Evolutionary conservation across 2,113 vertebrate genomes (phyloP).

Genomic region (Benitochromis conjunctus): DNA sequence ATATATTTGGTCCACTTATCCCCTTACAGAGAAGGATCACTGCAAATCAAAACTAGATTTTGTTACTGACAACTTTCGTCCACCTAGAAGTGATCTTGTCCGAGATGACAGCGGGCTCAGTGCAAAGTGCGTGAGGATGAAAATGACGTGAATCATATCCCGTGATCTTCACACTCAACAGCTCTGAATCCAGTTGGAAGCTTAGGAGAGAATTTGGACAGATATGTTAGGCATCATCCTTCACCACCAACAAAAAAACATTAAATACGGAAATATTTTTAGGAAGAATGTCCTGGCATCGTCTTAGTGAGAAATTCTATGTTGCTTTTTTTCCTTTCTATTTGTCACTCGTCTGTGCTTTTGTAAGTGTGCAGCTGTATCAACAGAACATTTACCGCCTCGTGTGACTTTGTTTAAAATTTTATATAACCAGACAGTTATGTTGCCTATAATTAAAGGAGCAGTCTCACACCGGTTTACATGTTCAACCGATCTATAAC

Average conservation of each 20-base stretch:
- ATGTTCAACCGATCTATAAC: not conserved
- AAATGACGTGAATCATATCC: not conserved
- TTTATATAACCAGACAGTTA: not conserved
- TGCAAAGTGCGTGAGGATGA: not conserved
- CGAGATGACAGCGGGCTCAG: not conserved
- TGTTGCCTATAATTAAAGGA: not conserved
- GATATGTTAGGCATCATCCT: not conserved
- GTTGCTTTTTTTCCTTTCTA: not conserved
- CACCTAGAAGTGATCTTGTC: not conserved
- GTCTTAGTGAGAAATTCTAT: not conserved
- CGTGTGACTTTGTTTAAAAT: not conserved
- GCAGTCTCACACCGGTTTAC: not conserved
- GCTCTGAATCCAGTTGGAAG: not conserved
- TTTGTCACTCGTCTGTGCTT: not conserved
- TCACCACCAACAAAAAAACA: not conserved
- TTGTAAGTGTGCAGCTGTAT: not conserved
- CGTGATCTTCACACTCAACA: not conserved
- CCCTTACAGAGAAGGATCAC: not conserved
- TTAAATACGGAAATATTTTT: not conserved
- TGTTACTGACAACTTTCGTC: accelerated
- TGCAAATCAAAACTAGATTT: not conserved
- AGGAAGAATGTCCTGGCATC: not conserved
- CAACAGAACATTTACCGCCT: not conserved
- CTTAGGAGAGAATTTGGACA: not conserved
- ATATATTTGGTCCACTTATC: not conserved